Conservation (phyloP, 2,888 invertebrate genomes). For the Pristionchus entomophagus region DNA sequence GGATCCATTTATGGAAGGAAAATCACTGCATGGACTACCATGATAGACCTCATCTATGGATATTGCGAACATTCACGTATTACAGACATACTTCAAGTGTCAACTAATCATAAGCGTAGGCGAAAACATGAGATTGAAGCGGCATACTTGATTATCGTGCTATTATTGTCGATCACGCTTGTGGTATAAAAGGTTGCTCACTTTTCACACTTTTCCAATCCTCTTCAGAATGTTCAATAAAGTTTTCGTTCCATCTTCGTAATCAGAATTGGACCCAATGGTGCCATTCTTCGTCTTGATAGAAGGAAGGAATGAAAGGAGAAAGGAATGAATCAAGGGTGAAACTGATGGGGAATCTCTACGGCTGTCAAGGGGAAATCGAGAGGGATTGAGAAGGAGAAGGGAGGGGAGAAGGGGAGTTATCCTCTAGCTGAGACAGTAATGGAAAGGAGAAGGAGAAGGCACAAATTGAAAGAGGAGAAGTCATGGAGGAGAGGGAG, state of each 20-base stretch:
- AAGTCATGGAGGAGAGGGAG: constrained; percentile 35
- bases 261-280: not conserved
- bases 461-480: not conserved
- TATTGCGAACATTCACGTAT: too few relatives aligned
- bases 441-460: not conserved
- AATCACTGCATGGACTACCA: too few relatives aligned
- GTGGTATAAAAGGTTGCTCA: not conserved
- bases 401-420: too few relatives aligned
- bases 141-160: too few relatives aligned
- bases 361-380: not conserved
- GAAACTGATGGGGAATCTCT: not conserved
- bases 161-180: too few relatives aligned
- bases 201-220: not conserved
- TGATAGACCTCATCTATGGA: too few relatives aligned
- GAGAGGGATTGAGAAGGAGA: not conserved
- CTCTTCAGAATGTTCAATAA: not conserved
- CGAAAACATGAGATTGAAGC: too few relatives aligned
- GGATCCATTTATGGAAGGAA: too few relatives aligned
- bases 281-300: not conserved
- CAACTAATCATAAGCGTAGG: too few relatives aligned
- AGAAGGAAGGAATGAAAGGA: not conserved
- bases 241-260: not conserved
- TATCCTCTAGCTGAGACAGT: not conserved
- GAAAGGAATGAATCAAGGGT: not conserved
- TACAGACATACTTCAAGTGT: too few relatives aligned